Conservation (phyloP, 2,888 invertebrate species). For the Trichacis sp. region DNA sequence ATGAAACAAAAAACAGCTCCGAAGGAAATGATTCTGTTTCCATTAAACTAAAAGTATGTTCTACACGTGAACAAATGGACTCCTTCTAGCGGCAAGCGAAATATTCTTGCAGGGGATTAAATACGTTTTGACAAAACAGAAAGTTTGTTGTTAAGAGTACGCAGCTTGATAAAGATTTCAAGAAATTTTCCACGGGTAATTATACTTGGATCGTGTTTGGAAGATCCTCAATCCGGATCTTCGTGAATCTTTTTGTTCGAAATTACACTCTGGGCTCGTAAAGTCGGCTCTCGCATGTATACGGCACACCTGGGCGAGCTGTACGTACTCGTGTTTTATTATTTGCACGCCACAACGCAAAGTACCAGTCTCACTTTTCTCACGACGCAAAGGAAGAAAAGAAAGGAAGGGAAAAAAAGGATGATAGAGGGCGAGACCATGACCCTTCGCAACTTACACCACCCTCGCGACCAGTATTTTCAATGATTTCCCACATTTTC, state of each 20-base stretch:
- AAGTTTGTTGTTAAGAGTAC: too few species aligned
- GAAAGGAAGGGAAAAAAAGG: too few species aligned
- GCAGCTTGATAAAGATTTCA: too few species aligned
- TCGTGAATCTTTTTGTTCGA: conserved; percentile 54
- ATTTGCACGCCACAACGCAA: conserved; percentile 32
- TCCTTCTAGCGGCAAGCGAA: too few species aligned
- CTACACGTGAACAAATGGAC: too few species aligned
- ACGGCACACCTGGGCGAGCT: conserved; percentile 34
- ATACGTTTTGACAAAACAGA: too few species aligned
- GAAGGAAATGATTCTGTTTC: too few species aligned
- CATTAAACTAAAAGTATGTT: too few species aligned
- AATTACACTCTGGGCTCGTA: conserved; percentile 55
- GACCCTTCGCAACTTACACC: conserved; percentile 42
- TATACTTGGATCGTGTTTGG: conserved; percentile 6
- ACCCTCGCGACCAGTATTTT: conserved; percentile 24
- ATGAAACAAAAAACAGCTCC: too few species aligned
- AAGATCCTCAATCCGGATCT: conserved; percentile 55
- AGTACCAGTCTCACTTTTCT: conserved; percentile 39
- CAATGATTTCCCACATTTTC: conserved; percentile 21
- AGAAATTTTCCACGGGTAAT: too few species aligned
- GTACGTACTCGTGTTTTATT: conserved; percentile 36
- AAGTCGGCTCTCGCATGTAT: conserved; percentile 41
- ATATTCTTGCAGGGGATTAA: too few species aligned
- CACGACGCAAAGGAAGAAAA: conserved; percentile 33
- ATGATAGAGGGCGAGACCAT: conserved; percentile 46